Conservation (phyloP, 1,140 invertebrate species). For the Euschistus heros region DNA sequence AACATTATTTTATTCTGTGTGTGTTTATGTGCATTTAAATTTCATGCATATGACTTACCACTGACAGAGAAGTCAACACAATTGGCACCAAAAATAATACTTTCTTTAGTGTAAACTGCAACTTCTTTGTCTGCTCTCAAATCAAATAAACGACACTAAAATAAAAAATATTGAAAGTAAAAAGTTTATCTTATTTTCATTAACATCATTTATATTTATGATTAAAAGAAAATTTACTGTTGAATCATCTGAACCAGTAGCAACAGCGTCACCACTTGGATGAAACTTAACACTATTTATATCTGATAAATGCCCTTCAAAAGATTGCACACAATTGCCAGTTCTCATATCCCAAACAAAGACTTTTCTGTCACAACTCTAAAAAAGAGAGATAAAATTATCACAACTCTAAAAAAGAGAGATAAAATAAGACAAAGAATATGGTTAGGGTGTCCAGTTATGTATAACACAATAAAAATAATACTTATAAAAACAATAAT, state of each 20-base stretch:
- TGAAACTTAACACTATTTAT: conserved; percentile 98
- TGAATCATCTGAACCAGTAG: conserved; percentile 95
- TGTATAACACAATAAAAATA: not conserved
- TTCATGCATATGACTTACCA: conserved; percentile 43
- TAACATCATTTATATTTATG: not conserved
- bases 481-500: not conserved
- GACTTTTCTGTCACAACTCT: conserved; percentile 94
- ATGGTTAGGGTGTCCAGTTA: not conserved
- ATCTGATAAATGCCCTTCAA: conserved; percentile 97
- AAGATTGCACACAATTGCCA: conserved; percentile 95
- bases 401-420: conserved; percentile 50
- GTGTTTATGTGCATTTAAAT: no score
- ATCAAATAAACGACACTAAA: conserved; percentile 91
- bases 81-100: conserved; percentile 97
- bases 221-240: conserved; percentile 48
- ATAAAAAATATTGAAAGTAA: conserved; percentile 25
- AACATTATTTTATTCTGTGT: no score
- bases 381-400: conserved; percentile 24
- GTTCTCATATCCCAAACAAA: conserved; percentile 99
- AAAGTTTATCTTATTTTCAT: not conserved
- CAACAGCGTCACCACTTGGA: conserved; percentile 98
- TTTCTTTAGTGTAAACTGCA: conserved; percentile 91
- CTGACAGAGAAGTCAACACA: conserved; percentile 96
- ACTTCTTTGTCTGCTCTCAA: conserved; percentile 95
- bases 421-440: conserved; percentile 1